A percentile compares a stretch with the other conserved stretches of the same genome.
Evolutionary conservation across 2,888 invertebrate genomes (phyloP).

Genomic region (Sinelater perroti): DNA sequence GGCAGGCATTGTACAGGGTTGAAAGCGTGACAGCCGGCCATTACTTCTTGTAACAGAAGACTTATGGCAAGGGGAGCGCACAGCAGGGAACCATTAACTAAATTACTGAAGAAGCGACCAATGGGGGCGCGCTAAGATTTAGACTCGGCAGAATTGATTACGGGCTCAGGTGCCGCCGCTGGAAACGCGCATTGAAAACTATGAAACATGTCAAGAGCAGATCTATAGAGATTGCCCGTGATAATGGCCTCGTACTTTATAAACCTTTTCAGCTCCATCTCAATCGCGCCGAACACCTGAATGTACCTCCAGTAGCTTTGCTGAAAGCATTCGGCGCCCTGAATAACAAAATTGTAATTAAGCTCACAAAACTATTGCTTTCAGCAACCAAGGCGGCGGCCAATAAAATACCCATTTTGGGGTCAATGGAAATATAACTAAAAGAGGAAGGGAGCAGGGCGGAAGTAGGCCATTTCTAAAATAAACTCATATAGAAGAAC

Average conservation of each 20-base stretch:
- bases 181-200: constrained; percentile 46
- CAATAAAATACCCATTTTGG: no score
- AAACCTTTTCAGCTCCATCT: constrained; percentile 30
- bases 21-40: constrained; percentile 62
- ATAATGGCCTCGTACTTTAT: constrained; percentile 36
- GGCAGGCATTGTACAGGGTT: constrained; percentile 55
- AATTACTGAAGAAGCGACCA: constrained; percentile 61
- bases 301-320: no score
- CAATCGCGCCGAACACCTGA: constrained; percentile 20
- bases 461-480: no score
- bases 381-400: no score
- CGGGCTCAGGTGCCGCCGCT: constrained; percentile 58
- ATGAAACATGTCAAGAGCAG: constrained; percentile 43
- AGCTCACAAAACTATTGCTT: no score
- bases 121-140: constrained; percentile 58
- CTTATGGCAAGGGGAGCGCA: constrained; percentile 58
- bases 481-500: no score
- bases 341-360: no score
- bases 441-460: no score
- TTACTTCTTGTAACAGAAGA: constrained; percentile 62
- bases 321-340: no score
- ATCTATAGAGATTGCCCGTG: constrained; percentile 42
- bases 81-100: constrained; percentile 62
- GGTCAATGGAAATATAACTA: no score
- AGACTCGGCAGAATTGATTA: constrained; percentile 59